A percentile compares a stretch with the other conserved stretches of the same genome.
These are phyloP conservation scores for Anomalospiza imberbis DNA, from an alignment of 2,797 vertebrate genomes.

Conservation along the genomic window DNA sequence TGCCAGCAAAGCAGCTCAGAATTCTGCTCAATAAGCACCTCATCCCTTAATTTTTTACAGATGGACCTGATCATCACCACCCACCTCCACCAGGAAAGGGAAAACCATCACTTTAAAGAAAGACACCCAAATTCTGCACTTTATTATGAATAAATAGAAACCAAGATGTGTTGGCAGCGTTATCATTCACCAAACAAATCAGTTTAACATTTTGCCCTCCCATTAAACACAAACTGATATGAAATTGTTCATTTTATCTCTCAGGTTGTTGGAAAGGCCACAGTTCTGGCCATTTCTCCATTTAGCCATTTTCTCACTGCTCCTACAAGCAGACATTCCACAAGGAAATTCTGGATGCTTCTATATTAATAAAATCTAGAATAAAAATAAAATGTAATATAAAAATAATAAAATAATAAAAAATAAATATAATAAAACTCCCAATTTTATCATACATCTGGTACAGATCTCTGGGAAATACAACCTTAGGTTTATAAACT, in stretches of 20 bases:
- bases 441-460: neutral
- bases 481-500: rapidly evolving
- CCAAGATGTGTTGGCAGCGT: neutral
- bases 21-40: neutral
- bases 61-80: conserved; percentile 26
- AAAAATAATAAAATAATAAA: neutral
- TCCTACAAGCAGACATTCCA: neutral
- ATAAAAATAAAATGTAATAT: neutral
- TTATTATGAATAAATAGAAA: conserved; percentile 4
- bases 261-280: neutral
- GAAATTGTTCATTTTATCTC: neutral
- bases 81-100: neutral
- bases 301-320: neutral
- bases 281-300: neutral
- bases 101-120: conserved; percentile 26
- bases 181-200: neutral
- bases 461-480: neutral
- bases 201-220: rapidly evolving
- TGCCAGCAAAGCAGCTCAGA: neutral
- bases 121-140: neutral
- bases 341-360: neutral
- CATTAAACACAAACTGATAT: neutral
- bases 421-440: neutral
- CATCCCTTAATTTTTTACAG: neutral
- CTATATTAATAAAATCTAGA: neutral